Conservation (phyloP, 2,113 vertebrate genomes). For the Carassius carassius region DNA sequence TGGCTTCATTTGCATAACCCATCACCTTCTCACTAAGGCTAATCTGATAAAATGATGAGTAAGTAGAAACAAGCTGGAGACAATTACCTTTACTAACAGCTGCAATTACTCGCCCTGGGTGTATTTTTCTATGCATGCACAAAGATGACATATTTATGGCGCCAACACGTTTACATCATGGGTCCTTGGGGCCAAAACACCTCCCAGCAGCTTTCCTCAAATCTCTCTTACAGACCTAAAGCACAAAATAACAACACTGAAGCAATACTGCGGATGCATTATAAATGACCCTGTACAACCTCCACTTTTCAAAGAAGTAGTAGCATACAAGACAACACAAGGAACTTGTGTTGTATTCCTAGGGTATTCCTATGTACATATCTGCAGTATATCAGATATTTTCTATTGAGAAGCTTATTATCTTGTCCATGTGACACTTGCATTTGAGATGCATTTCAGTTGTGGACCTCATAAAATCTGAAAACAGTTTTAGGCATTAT, state of each 20-base stretch:
- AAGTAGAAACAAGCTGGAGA: slow-evolving; percentile 15
- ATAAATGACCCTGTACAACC: background rate
- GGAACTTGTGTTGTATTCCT: too few relatives aligned
- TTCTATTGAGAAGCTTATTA: background rate
- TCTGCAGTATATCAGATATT: background rate
- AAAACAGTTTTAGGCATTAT: background rate
- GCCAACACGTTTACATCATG: background rate
- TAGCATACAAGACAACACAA: background rate
- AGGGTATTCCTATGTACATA: background rate
- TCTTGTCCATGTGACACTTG: background rate
- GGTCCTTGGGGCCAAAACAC: slow-evolving; percentile 12
- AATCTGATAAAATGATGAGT: slow-evolving; percentile 30
- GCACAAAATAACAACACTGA: background rate
- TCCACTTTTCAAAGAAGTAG: background rate
- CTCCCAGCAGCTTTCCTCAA: slow-evolving; percentile 52
- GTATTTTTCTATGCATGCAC: slow-evolving; percentile 10
- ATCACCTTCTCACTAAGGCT: slow-evolving; percentile 15
- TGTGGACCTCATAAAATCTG: background rate
- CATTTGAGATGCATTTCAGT: background rate
- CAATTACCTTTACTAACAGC: slow-evolving; percentile 30
- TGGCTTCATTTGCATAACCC: slow-evolving; percentile 22
- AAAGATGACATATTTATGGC: slow-evolving; percentile 37
- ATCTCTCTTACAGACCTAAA: slow-evolving; percentile 45
- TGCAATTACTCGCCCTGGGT: slow-evolving; percentile 17
- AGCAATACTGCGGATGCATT: background rate